phyloP scores from a whole-genome alignment of 2,888 invertebrate genomes.

The Mythimna impura region DNA sequence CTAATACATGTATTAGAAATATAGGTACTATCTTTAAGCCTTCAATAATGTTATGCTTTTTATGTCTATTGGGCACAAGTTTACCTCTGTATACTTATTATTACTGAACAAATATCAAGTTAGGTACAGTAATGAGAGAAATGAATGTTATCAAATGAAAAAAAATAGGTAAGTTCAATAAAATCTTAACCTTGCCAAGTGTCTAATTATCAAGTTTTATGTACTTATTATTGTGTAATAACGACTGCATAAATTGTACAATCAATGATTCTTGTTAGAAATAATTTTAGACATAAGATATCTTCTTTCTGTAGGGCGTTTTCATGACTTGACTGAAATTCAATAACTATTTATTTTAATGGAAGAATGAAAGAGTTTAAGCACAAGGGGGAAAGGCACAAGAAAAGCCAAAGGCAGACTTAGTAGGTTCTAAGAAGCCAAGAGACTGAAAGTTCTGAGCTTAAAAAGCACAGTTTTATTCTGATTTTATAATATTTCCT shows the following conservation, averaged over 20 bases:
- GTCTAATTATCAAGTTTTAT: background rate
- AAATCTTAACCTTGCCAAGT: background rate
- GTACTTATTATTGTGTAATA: conserved; percentile 23
- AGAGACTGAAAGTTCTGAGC: conserved; percentile 47
- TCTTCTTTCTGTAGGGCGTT: conserved; percentile 12
- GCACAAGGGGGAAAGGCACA: conserved; percentile 22
- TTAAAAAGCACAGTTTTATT: conserved; percentile 40
- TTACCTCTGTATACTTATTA: conserved; percentile 8
- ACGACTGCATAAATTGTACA: conserved; percentile 2
- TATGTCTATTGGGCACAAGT: conserved; percentile 38
- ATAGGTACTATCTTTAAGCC: conserved; percentile 23
- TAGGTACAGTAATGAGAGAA: conserved; percentile 7
- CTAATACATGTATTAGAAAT: conserved; percentile 38
- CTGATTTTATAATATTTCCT: conserved; percentile 27
- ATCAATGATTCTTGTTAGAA: conserved; percentile 29
- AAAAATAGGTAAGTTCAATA: conserved; percentile 1
- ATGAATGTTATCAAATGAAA: background rate
- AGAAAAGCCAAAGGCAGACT: conserved; percentile 12
- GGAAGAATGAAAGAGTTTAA: conserved; percentile 1
- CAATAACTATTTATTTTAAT: conserved; percentile 13
- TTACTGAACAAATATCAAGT: background rate
- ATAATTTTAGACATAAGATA: conserved; percentile 27
- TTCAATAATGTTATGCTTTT: conserved; percentile 33
- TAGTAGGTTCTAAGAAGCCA: conserved; percentile 41
- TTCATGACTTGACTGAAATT: background rate